Percentiles rank a stretch among this genome's conserved stretches.
Conservation (phyloP, 2,888 invertebrate genomes). For the Opisthograptis luteolata region DNA sequence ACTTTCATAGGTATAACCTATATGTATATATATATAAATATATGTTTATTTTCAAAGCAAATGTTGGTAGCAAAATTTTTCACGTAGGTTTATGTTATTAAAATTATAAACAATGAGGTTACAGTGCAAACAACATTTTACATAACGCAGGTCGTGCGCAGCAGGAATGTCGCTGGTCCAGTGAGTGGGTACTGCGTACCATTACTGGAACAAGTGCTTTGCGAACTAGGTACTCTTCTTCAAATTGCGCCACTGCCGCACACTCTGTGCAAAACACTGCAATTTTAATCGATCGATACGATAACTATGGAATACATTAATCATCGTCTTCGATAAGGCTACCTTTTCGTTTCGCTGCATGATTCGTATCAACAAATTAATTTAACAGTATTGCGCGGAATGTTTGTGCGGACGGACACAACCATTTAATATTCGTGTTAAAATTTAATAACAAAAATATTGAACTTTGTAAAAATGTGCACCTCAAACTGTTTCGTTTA, state of each 20-base stretch:
- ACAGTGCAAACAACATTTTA: constrained; percentile 27
- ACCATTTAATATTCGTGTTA: constrained; percentile 4
- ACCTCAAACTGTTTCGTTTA: constrained; percentile 5
- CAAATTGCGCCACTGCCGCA: constrained; percentile 28
- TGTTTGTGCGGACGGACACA: constrained; percentile 43
- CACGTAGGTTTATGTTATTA: too few species aligned
- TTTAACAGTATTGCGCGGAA: constrained; percentile 56
- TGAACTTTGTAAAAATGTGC: constrained; percentile 37
- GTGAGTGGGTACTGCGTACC: constrained; percentile 10
- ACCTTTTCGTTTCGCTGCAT: constrained; percentile 49
- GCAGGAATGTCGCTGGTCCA: constrained; percentile 47
- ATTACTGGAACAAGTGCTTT: constrained; percentile 12
- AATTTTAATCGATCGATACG: constrained; percentile 51
- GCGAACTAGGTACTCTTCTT: constrained; percentile 15
- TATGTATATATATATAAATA: too few species aligned
- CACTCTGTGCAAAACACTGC: constrained; percentile 51
- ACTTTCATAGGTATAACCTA: too few species aligned
- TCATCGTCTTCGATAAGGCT: constrained; percentile 64
- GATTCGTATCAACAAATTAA: constrained; percentile 48
- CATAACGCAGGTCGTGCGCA: constrained; percentile 41
- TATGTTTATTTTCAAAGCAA: too few species aligned
- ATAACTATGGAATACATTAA: constrained; percentile 55
- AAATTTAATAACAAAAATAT: constrained; percentile 6
- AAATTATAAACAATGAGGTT: constrained; percentile 16
- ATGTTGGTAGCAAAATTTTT: too few species aligned